These are phyloP conservation scores for Nebria ingens DNA, from an alignment of 1,140 invertebrate species.

Conservation along the genomic window DNA sequence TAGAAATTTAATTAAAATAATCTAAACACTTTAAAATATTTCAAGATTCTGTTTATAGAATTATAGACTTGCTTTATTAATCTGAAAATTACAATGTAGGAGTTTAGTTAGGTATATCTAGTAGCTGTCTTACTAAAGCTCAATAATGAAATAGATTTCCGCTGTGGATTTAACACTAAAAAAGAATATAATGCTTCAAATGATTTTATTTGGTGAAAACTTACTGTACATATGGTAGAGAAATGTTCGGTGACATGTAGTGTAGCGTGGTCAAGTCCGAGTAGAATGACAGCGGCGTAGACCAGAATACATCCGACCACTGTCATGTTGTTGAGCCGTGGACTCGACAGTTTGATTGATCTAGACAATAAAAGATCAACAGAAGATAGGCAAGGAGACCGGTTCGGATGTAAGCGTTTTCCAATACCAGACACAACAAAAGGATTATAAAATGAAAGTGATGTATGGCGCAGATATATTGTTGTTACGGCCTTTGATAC, in stretches of 20 bases:
- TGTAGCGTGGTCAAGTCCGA: constrained; percentile 76
- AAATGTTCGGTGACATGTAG: constrained; percentile 57
- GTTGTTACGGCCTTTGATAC: no score
- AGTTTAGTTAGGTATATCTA: no score
- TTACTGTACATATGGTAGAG: constrained; percentile 76
- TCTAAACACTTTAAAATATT: no score
- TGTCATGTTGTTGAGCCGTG: constrained; percentile 92
- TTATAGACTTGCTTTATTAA: constrained; percentile 5
- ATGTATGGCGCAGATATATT: no score
- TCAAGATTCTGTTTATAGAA: no score
- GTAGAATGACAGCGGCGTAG: constrained; percentile 83
- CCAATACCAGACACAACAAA: no score
- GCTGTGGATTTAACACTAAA: not conserved
- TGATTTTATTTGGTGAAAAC: constrained; percentile 25
- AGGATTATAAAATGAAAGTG: no score
- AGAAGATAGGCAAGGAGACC: no score
- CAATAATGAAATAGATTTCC: not conserved
- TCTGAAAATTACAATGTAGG: not conserved
- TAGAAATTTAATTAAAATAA: constrained; percentile 13
- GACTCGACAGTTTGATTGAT: constrained; percentile 88
- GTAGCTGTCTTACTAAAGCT: no score
- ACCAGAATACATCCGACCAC: constrained; percentile 89
- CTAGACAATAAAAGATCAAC: no score
- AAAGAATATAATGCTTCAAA: not conserved
- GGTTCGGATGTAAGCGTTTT: no score